A percentile compares a stretch with the other conserved stretches of the same genome.
Conservation (phyloP, 64 coral and sea anemone genomes). For the Dendronephthya gigantea region DNA sequence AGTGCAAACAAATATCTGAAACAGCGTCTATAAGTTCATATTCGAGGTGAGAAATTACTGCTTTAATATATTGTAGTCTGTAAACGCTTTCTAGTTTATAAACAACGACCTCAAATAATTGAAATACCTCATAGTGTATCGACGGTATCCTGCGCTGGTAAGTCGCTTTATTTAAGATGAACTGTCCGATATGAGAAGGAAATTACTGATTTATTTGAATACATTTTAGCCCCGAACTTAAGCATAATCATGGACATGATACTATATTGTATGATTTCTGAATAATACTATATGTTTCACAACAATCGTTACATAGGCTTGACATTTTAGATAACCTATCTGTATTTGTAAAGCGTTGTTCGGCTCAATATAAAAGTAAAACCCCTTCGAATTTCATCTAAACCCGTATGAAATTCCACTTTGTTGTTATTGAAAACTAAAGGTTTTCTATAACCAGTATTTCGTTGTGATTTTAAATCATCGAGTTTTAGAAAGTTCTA, state of each 20-base stretch:
- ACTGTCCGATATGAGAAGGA: not conserved
- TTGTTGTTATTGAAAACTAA: not conserved
- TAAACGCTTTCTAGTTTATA: not conserved
- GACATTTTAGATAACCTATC: no score
- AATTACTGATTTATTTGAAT: not conserved
- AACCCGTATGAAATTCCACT: not conserved
- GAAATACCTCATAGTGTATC: not conserved
- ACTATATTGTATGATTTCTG: no score
- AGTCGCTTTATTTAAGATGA: not conserved
- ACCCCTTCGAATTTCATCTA: no score
- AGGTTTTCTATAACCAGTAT: not conserved
- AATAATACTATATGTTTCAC: no score
- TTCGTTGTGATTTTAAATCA: no score
- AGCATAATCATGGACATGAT: not conserved
- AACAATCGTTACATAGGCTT: no score
- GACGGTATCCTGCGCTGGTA: not conserved
- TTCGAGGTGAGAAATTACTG: slow-evolving; percentile 55
- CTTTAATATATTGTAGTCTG: not conserved
- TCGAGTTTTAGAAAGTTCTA: no score
- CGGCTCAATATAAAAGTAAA: no score
- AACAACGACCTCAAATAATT: not conserved
- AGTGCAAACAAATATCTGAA: slow-evolving; percentile 93
- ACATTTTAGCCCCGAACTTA: not conserved
- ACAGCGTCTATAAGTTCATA: slow-evolving; percentile 69
- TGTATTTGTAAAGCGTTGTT: no score